These are phyloP conservation scores for Oreortyx pictus DNA, from an alignment of 2,797 vertebrate species.

Conservation along the genomic window DNA sequence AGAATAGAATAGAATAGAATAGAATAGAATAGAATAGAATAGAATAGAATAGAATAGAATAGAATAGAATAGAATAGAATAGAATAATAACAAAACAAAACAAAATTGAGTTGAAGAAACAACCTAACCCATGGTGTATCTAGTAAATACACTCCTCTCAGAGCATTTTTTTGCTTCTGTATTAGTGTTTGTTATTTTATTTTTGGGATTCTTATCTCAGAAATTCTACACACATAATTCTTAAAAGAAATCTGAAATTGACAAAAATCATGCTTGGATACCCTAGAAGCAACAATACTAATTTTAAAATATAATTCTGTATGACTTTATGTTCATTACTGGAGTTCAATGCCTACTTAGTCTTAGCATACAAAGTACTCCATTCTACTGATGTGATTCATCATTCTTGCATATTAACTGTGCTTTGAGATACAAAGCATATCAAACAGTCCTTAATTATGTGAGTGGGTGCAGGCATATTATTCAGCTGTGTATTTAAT, in stretches of 20 bases:
- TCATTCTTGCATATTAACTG: constrained; percentile 10
- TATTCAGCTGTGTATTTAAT: constrained; percentile 49
- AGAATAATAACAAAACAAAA: too few species aligned
- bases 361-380: background rate
- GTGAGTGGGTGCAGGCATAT: background rate
- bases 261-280: background rate
- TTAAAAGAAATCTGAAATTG: background rate
- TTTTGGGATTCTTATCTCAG: background rate
- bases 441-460: constrained; percentile 42
- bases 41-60: too few species aligned
- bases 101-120: background rate
- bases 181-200: background rate
- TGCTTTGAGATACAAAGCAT: constrained; percentile 22
- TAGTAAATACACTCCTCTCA: background rate
- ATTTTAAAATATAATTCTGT: background rate
- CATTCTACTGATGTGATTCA: background rate
- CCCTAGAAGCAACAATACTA: background rate
- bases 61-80: too few species aligned
- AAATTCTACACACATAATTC: background rate
- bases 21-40: too few species aligned
- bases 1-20: too few species aligned
- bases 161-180: background rate
- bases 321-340: background rate
- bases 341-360: background rate
- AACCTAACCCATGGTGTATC: background rate